Evolutionary conservation across 2,888 invertebrate genomes (phyloP).

Genomic region (Drosophila mercatorum): DNA sequence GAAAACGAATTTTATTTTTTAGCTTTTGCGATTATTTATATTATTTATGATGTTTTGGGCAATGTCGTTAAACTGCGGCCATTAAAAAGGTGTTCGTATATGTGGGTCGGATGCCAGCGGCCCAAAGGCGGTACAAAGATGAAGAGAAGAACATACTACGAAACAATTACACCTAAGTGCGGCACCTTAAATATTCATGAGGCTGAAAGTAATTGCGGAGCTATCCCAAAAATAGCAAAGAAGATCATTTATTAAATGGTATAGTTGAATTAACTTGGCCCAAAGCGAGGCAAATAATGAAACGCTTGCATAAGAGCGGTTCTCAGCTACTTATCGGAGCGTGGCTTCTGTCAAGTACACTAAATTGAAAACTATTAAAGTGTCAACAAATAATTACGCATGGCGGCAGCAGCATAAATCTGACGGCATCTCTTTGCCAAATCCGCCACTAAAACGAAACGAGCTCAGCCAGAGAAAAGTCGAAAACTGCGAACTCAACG

Average conservation of each 20-base stretch:
- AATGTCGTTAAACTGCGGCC: slow-evolving; percentile 65
- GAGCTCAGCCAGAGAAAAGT: slow-evolving; percentile 52
- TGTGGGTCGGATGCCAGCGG: slow-evolving; percentile 58
- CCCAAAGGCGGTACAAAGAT: slow-evolving; percentile 17
- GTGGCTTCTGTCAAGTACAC: slow-evolving; percentile 20
- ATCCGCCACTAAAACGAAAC: slow-evolving; percentile 71
- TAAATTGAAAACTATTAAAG: slow-evolving; percentile 72
- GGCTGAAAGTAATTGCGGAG: slow-evolving; percentile 33
- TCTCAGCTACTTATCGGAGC: slow-evolving; percentile 12
- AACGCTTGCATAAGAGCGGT: slow-evolving; percentile 3
- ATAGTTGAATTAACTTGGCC: neutral
- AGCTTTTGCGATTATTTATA: slow-evolving; percentile 70
- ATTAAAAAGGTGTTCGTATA: slow-evolving; percentile 55
- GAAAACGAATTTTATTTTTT: slow-evolving; percentile 62
- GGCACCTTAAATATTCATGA: slow-evolving; percentile 65
- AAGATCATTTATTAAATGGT: neutral
- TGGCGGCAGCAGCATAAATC: slow-evolving; percentile 68
- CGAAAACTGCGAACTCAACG: slow-evolving; percentile 52
- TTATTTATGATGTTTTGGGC: slow-evolving; percentile 68
- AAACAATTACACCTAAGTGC: slow-evolving; percentile 74
- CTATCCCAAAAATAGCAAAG: neutral
- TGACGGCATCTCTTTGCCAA: slow-evolving; percentile 63
- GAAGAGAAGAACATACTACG: slow-evolving; percentile 35
- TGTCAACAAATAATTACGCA: slow-evolving; percentile 78
- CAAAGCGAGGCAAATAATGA: neutral